Base-by-base conservation (phyloP, 2,888 invertebrate species). In the Sympetrum striolatum region DNA sequence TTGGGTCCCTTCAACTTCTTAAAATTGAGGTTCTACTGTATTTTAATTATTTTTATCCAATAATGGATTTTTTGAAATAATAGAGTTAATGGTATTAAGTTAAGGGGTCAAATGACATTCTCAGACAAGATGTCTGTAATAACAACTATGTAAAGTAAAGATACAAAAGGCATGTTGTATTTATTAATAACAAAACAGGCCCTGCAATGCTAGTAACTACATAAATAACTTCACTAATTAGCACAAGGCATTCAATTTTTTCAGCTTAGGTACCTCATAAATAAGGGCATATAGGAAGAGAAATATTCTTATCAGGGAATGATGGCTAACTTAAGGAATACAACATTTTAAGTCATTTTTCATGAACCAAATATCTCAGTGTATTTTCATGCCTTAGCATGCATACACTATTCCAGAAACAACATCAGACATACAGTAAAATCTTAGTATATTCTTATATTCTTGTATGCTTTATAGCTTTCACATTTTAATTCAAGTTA, bases 111-210 rank as follows among this genome's bases (percentile, higher is more conserved):
- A 44, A 1, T 44, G 18, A 53, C 53, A 53, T 53, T 53, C 8
- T 53, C 44, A 8, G 44, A 53, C 15, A 53, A 53, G 1, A 53
- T 53, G 15, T 53, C 53, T 53, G 15, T 31, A 73, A 73, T 73
- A 73, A 73, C 14, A 86, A 60, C 86, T 86, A 64, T 39, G n/a
- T 60, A 37, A n/a, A 8, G 37, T 86, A 86, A 86, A 86, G 37
- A 86, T 86, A 86, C 86, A 86, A 86, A 86, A 86, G 25, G 60
- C 60, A 64, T 86, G 31, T 86, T 60, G 37, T 37, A n/a, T 37
- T 86, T 86, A 60, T 86, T 86, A 58, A 64, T n/a, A 58, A 35
- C 35, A 64, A 60, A 37, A 86, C 58, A 60, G 60, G 10, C 64
- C 60, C 86, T 60, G 35, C 39, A 37, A 60, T n/a, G 18, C 64